A percentile compares a stretch with the other conserved stretches of the same genome.
These are phyloP conservation scores for Leptopilina boulardi DNA, from an alignment of 1,140 invertebrate species.

Conservation along the genomic window DNA sequence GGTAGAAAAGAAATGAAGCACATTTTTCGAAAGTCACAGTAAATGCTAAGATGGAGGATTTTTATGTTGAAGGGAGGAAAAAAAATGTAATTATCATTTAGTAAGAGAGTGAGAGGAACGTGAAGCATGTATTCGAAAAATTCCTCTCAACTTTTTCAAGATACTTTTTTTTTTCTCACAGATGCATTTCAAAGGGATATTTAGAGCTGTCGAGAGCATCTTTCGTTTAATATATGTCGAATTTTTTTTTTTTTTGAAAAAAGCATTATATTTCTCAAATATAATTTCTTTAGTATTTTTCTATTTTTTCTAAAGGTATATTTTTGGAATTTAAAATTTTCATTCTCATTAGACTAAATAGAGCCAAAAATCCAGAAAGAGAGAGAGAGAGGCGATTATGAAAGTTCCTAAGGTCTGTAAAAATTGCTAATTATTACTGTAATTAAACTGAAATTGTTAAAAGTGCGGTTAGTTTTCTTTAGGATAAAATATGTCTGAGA, in stretches of 20 bases:
- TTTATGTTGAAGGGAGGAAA: background rate
- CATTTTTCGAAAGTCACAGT: slow-evolving; percentile 6
- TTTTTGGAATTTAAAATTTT: too few relatives aligned
- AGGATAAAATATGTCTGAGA: background rate
- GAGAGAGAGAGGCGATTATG: background rate
- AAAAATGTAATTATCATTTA: slow-evolving; percentile 31
- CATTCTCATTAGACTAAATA: too few relatives aligned
- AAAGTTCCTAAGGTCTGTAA: background rate
- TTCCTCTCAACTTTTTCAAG: background rate
- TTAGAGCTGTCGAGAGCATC: background rate
- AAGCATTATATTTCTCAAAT: too few relatives aligned
- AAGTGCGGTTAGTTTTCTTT: slow-evolving; percentile 12
- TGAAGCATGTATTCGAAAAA: slow-evolving; percentile 26
- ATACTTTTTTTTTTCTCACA: background rate
- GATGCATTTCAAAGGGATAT: slow-evolving; percentile 6
- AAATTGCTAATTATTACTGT: slow-evolving; percentile 11
- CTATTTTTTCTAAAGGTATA: too few relatives aligned
- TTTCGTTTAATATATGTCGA: background rate
- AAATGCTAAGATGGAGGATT: background rate
- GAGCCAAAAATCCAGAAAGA: too few relatives aligned
- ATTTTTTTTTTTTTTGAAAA: too few relatives aligned
- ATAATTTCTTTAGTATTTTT: too few relatives aligned
- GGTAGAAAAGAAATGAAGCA: background rate
- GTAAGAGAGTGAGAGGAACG: slow-evolving; percentile 9
- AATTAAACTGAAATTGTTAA: slow-evolving; percentile 4